phyloP scores from a whole-genome alignment of 1,140 invertebrate genomes.

The Drosophila kepulauana region DNA sequence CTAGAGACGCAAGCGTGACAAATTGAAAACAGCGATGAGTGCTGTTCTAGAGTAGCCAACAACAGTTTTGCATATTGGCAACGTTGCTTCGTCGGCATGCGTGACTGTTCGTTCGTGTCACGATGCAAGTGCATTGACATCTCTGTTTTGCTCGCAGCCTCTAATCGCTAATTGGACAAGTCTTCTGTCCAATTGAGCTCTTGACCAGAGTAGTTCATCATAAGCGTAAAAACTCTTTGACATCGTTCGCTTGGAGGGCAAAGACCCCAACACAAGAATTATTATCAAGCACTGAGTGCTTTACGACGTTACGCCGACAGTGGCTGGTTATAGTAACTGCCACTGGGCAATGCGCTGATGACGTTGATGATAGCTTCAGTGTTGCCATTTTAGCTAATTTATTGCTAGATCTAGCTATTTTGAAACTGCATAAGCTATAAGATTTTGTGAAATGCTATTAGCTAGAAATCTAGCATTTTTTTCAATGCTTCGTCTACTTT shows the following conservation, averaged over 20 bases:
- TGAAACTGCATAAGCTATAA: too few relatives aligned
- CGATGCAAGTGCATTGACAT: conserved; percentile 14
- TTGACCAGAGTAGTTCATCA: conserved; percentile 43
- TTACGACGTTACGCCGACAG: conserved; percentile 23
- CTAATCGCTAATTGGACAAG: conserved; percentile 42
- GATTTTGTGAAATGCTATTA: too few relatives aligned
- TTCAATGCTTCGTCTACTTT: too few relatives aligned
- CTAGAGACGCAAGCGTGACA: conserved; percentile 15
- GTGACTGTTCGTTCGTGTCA: background rate
- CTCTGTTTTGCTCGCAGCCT: background rate
- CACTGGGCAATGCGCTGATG: conserved; percentile 33
- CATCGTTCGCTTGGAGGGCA: conserved; percentile 55
- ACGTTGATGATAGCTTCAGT: conserved; percentile 12
- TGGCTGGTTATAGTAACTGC: conserved; percentile 37
- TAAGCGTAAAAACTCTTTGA: conserved; percentile 48
- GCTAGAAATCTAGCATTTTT: too few relatives aligned
- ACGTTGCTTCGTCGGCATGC: background rate
- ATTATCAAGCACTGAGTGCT: conserved; percentile 30
- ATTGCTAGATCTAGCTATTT: too few relatives aligned
- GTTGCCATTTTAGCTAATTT: too few relatives aligned
- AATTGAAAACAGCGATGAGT: conserved; percentile 3
- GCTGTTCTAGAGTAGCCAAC: background rate
- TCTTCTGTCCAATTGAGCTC: conserved; percentile 33
- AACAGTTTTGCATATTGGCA: background rate
- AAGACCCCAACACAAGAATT: conserved; percentile 58